Percentiles rank a stretch among this genome's conserved stretches.
phyloP scores from a whole-genome alignment of 2,113 vertebrate genomes.

The Leucopsar rothschildi region DNA sequence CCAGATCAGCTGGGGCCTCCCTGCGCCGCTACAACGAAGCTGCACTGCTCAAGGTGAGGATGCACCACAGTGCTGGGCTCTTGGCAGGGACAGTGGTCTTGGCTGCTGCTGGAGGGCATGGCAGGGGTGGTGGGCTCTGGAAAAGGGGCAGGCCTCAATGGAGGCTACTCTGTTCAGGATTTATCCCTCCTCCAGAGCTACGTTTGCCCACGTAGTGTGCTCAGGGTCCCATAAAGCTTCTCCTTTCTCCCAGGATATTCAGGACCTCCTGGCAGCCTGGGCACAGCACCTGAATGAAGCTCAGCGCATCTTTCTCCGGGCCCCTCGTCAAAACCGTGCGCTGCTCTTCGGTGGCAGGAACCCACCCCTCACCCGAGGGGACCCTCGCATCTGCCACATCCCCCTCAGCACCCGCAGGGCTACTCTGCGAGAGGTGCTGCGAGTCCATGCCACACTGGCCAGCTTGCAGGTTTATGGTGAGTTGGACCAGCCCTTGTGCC shows the following conservation, averaged over 20 bases:
- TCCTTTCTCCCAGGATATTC: constrained; percentile 80
- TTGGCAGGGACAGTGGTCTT: fast-evolving
- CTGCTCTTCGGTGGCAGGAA: constrained; percentile 80
- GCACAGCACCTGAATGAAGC: constrained; percentile 77
- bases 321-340: constrained; percentile 77
- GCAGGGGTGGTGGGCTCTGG: neutral
- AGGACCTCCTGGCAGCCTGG: constrained; percentile 87
- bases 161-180: neutral
- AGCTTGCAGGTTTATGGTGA: constrained; percentile 85
- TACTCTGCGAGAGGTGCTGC: constrained; percentile 85
- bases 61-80: neutral
- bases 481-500: neutral
- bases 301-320: constrained; percentile 81
- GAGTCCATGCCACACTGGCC: constrained; percentile 80
- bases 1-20: constrained; percentile 87
- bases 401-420: constrained; percentile 89
- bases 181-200: neutral
- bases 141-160: neutral
- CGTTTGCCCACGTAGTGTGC: fast-evolving
- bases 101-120: neutral
- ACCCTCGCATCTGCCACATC: constrained; percentile 79
- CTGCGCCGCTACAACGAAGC: constrained; percentile 91
- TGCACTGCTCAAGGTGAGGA: constrained; percentile 78
- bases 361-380: constrained; percentile 75
- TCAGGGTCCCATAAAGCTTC: neutral